Evolutionary conservation across 2,888 invertebrate genomes (phyloP).

Genomic region (Lithophane socia): DNA sequence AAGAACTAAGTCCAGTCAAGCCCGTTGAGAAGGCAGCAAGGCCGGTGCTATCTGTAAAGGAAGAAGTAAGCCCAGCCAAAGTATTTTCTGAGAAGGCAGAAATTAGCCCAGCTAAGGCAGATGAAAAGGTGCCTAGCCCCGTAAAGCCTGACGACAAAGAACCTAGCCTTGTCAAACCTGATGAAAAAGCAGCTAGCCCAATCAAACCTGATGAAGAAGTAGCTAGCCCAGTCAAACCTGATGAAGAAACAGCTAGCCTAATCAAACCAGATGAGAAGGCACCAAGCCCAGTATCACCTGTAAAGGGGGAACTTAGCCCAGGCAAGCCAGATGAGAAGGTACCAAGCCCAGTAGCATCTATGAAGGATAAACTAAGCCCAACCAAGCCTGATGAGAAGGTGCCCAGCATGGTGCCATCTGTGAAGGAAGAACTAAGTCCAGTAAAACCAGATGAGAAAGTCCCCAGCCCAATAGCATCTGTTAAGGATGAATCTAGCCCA

Average conservation of each 20-base stretch:
- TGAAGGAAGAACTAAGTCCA: background rate
- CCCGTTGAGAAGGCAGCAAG: background rate
- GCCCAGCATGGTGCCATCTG: too few relatives aligned
- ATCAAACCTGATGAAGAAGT: too few relatives aligned
- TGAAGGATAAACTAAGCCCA: background rate
- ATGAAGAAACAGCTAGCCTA: too few relatives aligned
- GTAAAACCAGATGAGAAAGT: slow-evolving; percentile 8
- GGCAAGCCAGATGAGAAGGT: slow-evolving; percentile 4
- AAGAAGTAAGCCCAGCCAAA: background rate
- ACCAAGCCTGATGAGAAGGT: background rate
- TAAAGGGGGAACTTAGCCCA: background rate
- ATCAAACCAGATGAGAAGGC: background rate
- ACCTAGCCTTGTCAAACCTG: background rate
- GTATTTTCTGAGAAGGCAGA: rapidly evolving
- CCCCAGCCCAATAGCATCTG: background rate
- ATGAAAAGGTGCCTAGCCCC: background rate
- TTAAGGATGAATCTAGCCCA: background rate
- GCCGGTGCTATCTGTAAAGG: background rate
- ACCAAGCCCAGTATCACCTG: background rate
- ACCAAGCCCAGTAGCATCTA: background rate
- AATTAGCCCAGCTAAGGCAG: background rate
- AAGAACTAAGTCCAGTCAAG: background rate
- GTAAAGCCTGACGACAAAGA: background rate
- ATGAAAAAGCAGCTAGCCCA: background rate
- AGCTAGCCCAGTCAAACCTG: too few relatives aligned